Base-by-base conservation (phyloP, 2,113 vertebrate species). In the Promerops cafer region DNA sequence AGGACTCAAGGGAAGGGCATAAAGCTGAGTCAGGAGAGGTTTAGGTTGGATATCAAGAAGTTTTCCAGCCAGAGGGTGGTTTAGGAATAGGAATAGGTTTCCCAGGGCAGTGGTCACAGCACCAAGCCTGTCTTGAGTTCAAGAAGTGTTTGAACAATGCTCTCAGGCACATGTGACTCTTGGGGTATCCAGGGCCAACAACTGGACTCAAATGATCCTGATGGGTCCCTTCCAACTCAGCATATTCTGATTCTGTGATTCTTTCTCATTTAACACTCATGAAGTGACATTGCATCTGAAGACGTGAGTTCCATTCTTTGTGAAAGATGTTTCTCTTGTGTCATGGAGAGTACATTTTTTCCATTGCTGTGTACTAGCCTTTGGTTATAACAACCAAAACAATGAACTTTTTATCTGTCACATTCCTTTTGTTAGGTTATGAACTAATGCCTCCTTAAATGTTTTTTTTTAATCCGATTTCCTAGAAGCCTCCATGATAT, bases 251-350 rank as follows among this genome's bases (percentile, higher is more conserved):
- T 52, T 81, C 11, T 59, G 3, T 59, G 40, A 22, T 83, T 70
- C n/a, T 70, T 92, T 56, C 23, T 72, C 53, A 27, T 50, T 57
- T 56, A 83, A 52, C 4, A 3, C 30, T 83, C 0, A 0, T 10
- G 28, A 86, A 72, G 8, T 75, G 21, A 42, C 24, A 23, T 50
- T 57, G 21, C 49, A n/a, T 52, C 54, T 65, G 45, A 78, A 74
- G 19, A 44, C 4, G 39, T 30, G 64, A 72, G 33, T 89, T 77
- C 24, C 26, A 4, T 77, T 91, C 16, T 64, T 70, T 28, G 8
- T 4, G 4, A 44, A 83, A 65, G 27, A 24, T 42, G 8, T 1
- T 22, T 57, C 16, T 88, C 0, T 37, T 6, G 3, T 71, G 28
- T 69, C 19, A 26, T 2, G 0, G 15, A 8, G 64, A 21, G 23